A percentile compares a stretch with the other conserved stretches of the same genome.
These are phyloP conservation scores for Gobionotothen gibberifrons DNA, from an alignment of 2,797 vertebrate species.

Conservation along the genomic window DNA sequence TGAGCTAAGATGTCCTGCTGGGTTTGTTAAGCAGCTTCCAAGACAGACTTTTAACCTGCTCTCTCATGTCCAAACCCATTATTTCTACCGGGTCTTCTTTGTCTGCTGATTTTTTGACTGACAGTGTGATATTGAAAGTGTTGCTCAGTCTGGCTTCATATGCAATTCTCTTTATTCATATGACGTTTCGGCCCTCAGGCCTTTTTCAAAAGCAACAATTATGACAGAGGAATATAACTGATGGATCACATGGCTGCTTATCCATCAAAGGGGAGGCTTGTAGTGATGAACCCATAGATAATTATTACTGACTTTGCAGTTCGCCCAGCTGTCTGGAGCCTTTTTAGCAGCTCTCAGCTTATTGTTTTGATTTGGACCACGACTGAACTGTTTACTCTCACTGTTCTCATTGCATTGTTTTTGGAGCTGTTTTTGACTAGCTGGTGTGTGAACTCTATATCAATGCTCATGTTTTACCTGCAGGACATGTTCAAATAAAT, in stretches of 20 bases:
- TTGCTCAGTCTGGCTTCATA: too few species aligned
- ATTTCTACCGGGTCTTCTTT: conserved; percentile 17
- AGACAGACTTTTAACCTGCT: conserved; percentile 48
- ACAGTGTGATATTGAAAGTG: not conserved
- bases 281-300: not conserved
- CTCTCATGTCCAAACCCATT: conserved; percentile 36
- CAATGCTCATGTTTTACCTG: not conserved
- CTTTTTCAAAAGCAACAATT: too few species aligned
- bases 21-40: conserved; percentile 59
- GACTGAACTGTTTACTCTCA: conserved; percentile 1
- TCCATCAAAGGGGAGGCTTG: not conserved
- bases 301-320: not conserved
- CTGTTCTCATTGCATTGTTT: not conserved
- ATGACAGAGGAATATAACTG: not conserved
- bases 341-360: not conserved
- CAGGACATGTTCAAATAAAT: not conserved
- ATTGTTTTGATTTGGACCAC: not conserved
- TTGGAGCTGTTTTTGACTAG: not conserved
- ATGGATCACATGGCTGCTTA: not conserved
- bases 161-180: too few species aligned
- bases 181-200: too few species aligned
- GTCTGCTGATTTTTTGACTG: conserved; percentile 10
- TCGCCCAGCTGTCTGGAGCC: not conserved
- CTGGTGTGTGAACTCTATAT: not conserved
- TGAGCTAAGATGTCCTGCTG: conserved; percentile 54